phyloP scores from a whole-genome alignment of 2,888 invertebrate genomes.

The Agrilus mali region DNA sequence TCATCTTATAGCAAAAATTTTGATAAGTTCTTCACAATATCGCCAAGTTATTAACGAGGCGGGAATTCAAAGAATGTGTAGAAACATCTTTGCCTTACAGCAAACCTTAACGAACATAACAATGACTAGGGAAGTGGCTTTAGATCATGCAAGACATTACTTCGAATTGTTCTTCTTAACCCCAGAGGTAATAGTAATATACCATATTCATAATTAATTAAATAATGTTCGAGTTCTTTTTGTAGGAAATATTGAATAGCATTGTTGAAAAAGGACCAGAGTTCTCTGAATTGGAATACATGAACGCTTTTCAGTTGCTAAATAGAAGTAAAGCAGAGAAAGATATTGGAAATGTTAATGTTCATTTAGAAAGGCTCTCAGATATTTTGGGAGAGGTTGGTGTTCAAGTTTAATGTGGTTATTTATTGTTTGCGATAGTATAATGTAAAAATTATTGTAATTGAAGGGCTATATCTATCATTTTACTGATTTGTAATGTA shows the following conservation, averaged over 20 bases:
- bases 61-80: conserved; percentile 72
- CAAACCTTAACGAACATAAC: conserved; percentile 78
- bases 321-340: conserved; percentile 45
- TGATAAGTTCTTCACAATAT: conserved; percentile 69
- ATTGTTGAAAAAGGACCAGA: conserved; percentile 80
- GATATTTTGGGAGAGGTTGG: conserved; percentile 78
- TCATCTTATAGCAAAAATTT: conserved; percentile 59
- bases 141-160: conserved; percentile 83
- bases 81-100: conserved; percentile 74
- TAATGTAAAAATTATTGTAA: too few species aligned
- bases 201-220: background rate
- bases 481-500: too few species aligned
- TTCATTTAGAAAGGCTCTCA: conserved; percentile 65
- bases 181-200: conserved; percentile 52
- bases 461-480: too few species aligned
- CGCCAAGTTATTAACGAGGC: conserved; percentile 69
- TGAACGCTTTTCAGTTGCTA: conserved; percentile 70
- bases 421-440: too few species aligned
- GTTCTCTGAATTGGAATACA: conserved; percentile 79
- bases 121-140: conserved; percentile 64
- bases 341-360: conserved; percentile 44
- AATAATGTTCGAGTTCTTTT: conserved; percentile 9
- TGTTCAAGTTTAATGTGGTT: conserved; percentile 50
- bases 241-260: conserved; percentile 68
- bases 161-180: conserved; percentile 73